phyloP scores from a whole-genome alignment of 2,888 invertebrate species.

The Anorthoa munda region DNA sequence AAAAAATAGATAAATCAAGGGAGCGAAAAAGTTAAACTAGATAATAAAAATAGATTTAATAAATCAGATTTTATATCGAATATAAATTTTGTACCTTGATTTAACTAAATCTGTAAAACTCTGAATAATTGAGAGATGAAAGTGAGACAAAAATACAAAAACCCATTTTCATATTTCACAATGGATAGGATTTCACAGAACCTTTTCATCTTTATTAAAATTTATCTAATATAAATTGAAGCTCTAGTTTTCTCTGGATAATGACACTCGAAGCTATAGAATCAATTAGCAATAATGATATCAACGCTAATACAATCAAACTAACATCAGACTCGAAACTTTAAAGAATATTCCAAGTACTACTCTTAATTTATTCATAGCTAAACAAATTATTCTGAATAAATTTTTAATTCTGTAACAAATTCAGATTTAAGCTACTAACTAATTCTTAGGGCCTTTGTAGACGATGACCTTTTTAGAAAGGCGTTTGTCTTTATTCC shows the following conservation, averaged over 20 bases:
- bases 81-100: neutral
- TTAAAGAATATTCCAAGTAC: slow-evolving; percentile 11
- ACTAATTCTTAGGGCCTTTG: neutral
- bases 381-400: slow-evolving; percentile 13
- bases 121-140: neutral
- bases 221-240: slow-evolving; percentile 2
- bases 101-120: neutral
- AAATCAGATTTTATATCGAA: neutral
- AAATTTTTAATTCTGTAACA: neutral
- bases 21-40: too few species aligned
- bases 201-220: slow-evolving; percentile 5
- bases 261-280: slow-evolving; percentile 17
- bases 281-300: slow-evolving; percentile 26
- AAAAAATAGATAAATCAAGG: too few species aligned
- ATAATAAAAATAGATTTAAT: neutral
- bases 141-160: neutral
- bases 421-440: slow-evolving; percentile 8
- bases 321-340: slow-evolving; percentile 24
- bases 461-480: neutral
- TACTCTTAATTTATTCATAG: slow-evolving; percentile 38
- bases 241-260: neutral
- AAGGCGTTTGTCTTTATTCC: too few species aligned
- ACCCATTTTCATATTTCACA: neutral
- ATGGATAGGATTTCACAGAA: slow-evolving; percentile 7
- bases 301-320: slow-evolving; percentile 21